Base-by-base conservation (phyloP, 2,113 vertebrate species). In the Otocyon megalotis region DNA sequence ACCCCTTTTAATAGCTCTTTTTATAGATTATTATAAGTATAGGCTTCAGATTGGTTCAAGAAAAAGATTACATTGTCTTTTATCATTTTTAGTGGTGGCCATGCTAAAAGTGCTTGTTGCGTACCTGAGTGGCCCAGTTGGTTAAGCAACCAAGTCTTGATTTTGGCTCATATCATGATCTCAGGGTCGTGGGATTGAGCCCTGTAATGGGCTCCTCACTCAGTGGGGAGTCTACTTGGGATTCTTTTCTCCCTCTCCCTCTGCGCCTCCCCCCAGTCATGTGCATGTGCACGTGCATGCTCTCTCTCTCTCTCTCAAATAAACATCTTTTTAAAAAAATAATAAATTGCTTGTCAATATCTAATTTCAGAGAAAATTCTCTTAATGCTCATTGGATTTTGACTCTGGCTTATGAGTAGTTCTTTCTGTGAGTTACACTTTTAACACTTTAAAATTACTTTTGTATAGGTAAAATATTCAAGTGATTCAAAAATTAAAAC, bases 401-500 rank as follows among this genome's bases (percentile, higher is more conserved):
- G 30, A 82, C 60, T 95, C 60, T 94, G 76, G 20, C 43, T 96
- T 63, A 58, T 80, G 54, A 53, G 17, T 96, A 88, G 11, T 88
- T 93, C 32, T 37, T 87, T n/a, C n/a, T 87, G 26, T 74, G 54
- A 72, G 48, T 14, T 92, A 83, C 16, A 80, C 16, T 94, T 86
- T 89, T 81, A 88, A 81, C 22, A 81, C 60, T 93, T 95, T 32
- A 84, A 91, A 80, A 80, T 50, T 81, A 1, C 76, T 83, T 95
- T 88, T 92, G n/a, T 69, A 10, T 81, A 69, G 56, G 48, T 69
- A 88, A 90, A 83, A 80, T 90, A 24, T 88, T 93, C 37, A 22
- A 87, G 54, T 83, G 60, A 50, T 69, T 77, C 12, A 91, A 81
- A 95, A 93, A 58, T 77, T 82, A 83, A 97, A 96, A 60, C 63